phyloP scores from a whole-genome alignment of 1,140 invertebrate genomes.

The Dendroctonus ponderosae region DNA sequence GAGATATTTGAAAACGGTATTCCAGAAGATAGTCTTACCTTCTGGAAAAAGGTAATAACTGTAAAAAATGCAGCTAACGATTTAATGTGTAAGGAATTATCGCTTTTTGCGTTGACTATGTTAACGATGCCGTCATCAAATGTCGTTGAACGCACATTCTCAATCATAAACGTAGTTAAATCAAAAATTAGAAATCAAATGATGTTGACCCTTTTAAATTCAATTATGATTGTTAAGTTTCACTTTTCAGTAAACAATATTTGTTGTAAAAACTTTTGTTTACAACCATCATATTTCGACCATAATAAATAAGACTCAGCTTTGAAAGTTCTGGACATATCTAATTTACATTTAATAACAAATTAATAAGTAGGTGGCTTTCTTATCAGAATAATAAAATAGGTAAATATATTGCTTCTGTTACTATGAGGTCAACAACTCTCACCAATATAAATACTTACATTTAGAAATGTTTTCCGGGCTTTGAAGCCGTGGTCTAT shows the following conservation, averaged over 20 bases:
- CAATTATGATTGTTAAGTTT: conserved; percentile 20
- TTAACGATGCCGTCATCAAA: conserved; percentile 23
- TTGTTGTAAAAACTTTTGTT: conserved; percentile 24
- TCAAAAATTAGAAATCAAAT: conserved; percentile 31
- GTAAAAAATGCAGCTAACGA: conserved; percentile 32
- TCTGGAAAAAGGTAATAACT: conserved; percentile 26
- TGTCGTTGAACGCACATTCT: conserved; percentile 19
- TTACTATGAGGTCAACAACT: too few relatives aligned
- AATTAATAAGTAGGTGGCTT: too few relatives aligned
- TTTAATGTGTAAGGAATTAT: conserved; percentile 17
- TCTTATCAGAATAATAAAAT: too few relatives aligned
- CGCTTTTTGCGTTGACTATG: conserved; percentile 25
- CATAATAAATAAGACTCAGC: too few relatives aligned
- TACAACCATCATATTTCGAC: too few relatives aligned
- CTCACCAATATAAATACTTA: too few relatives aligned
- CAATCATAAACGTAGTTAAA: conserved; percentile 31
- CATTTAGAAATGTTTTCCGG: too few relatives aligned
- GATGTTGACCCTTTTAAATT: conserved; percentile 23
- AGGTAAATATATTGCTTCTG: too few relatives aligned
- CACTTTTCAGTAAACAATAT: conserved; percentile 20
- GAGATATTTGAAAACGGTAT: conserved; percentile 22
- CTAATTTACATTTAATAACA: too few relatives aligned
- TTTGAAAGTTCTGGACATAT: too few relatives aligned
- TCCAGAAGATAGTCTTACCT: conserved; percentile 17
- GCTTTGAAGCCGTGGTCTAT: too few relatives aligned